Evolutionary conservation across 2,888 invertebrate species (phyloP).

Genomic region (Anarsia innoxiella): DNA sequence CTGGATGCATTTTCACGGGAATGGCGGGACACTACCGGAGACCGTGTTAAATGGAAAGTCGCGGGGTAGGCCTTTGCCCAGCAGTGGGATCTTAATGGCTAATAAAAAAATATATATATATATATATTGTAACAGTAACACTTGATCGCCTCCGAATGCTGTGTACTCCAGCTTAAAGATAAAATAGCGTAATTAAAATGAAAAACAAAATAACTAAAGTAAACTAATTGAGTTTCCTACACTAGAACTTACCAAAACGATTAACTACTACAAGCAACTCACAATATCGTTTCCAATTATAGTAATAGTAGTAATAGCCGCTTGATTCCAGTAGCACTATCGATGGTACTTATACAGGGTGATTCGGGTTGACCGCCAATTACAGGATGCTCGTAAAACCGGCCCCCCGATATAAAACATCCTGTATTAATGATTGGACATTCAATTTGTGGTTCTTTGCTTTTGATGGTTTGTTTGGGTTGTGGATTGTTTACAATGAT

Average conservation of each 20-base stretch:
- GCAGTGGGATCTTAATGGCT: background rate
- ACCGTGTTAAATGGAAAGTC: background rate
- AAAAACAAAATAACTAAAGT: no score
- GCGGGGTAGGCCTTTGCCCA: background rate
- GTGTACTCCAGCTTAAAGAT: no score
- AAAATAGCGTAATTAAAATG: no score
- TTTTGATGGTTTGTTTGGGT: no score
- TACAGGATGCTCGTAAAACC: constrained; percentile 47
- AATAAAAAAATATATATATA: no score
- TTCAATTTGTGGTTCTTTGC: background rate
- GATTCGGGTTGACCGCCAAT: constrained; percentile 44
- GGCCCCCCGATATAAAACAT: constrained; percentile 47
- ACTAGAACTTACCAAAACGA: no score
- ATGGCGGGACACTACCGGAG: no score
- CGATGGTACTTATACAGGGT: constrained; percentile 18
- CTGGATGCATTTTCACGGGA: no score
- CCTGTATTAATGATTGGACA: constrained; percentile 22
- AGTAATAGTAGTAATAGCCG: background rate
- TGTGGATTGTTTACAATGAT: no score
- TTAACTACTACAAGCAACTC: background rate
- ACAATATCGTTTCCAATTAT: background rate
- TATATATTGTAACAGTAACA: no score
- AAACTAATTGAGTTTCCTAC: no score
- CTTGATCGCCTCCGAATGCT: no score
- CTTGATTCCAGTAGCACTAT: constrained; percentile 1